Conservation (phyloP, 2,888 invertebrate species). For the Xylota sylvarum region DNA sequence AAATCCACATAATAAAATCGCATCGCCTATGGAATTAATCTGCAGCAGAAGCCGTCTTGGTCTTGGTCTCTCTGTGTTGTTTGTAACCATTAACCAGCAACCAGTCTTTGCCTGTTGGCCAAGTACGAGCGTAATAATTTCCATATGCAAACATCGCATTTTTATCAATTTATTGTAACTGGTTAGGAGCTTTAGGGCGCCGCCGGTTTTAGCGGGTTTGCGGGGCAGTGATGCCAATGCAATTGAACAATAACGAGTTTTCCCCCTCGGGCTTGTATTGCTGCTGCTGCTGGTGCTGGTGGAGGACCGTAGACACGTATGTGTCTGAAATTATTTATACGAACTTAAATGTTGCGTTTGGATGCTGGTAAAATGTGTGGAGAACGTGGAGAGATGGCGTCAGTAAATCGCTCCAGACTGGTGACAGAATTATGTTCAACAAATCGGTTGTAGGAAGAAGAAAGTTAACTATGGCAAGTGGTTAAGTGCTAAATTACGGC, state of each 20-base stretch:
- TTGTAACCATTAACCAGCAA: conserved; percentile 16
- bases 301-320: conserved; percentile 35
- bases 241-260: conserved; percentile 60
- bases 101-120: conserved; percentile 47
- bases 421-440: conserved; percentile 51
- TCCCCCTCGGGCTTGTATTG: not conserved
- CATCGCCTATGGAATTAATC: conserved; percentile 70
- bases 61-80: not conserved
- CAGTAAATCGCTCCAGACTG: conserved; percentile 36
- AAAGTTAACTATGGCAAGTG: conserved; percentile 34
- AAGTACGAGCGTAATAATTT: conserved; percentile 67
- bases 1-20: conserved; percentile 74
- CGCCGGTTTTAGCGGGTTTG: too few species aligned
- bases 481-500: conserved; percentile 32
- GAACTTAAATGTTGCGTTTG: conserved; percentile 6
- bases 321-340: conserved; percentile 51
- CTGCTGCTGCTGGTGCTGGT: not conserved
- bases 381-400: conserved; percentile 14
- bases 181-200: conserved; percentile 57
- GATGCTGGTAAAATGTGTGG: not conserved
- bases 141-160: conserved; percentile 75
- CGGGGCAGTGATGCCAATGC: conserved; percentile 28
- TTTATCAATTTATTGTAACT: conserved; percentile 76
- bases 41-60: conserved; percentile 28
- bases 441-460: conserved; percentile 34